These are phyloP conservation scores for Yasuhikotakia modesta DNA, from an alignment of 2,797 vertebrate genomes.

Conservation along the genomic window DNA sequence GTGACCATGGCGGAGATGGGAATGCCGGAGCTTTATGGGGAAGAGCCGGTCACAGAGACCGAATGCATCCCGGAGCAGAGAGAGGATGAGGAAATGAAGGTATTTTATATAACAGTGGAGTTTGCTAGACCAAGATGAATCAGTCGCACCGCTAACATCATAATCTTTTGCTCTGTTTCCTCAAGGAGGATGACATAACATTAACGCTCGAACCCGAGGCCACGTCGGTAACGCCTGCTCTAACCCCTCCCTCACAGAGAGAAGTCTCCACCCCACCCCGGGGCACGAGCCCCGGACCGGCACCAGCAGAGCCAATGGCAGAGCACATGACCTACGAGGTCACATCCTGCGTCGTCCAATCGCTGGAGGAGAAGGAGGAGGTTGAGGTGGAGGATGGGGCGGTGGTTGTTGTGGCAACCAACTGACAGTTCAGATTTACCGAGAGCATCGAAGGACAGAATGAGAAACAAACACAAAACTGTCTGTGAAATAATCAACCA, in stretches of 20 bases:
- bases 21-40: slow-evolving; percentile 70
- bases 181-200: slow-evolving; percentile 84
- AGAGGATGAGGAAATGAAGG: slow-evolving; percentile 74
- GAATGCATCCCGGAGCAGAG: slow-evolving; percentile 76
- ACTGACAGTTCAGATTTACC: slow-evolving; percentile 60
- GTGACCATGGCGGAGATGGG: slow-evolving; percentile 79
- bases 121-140: too few species aligned
- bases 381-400: slow-evolving; percentile 68
- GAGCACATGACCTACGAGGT: slow-evolving; percentile 85
- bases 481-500: slow-evolving; percentile 68
- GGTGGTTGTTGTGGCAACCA: slow-evolving; percentile 69
- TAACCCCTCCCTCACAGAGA: slow-evolving; percentile 77
- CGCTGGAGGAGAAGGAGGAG: slow-evolving; percentile 84
- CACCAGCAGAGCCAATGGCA: slow-evolving; percentile 54
- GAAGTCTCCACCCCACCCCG: slow-evolving; percentile 76
- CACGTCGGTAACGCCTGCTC: slow-evolving; percentile 79
- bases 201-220: slow-evolving; percentile 87
- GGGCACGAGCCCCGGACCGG: slow-evolving; percentile 73
- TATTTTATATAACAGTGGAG: not conserved
- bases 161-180: slow-evolving; percentile 13
- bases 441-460: not conserved
- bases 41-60: slow-evolving; percentile 78
- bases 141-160: not conserved
- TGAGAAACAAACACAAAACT: slow-evolving; percentile 25
- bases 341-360: slow-evolving; percentile 86